These are phyloP conservation scores for Ianthella basta DNA, from an alignment of 37 sponge, comb jelly and placozoan species.

Conservation along the genomic window DNA sequence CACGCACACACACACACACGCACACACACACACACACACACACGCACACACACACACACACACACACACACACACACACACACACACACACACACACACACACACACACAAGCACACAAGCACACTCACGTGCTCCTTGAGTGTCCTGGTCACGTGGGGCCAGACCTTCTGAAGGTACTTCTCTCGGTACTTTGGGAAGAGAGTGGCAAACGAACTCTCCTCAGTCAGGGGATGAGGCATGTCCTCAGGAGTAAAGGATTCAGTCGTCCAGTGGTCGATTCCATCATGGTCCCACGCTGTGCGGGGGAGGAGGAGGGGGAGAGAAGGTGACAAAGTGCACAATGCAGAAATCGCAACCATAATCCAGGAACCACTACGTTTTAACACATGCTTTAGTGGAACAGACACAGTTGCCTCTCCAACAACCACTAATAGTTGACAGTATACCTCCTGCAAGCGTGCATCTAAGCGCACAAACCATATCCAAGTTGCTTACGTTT, in stretches of 20 bases:
- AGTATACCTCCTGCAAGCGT: no score
- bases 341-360: not conserved
- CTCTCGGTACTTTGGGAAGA: conserved; percentile 98
- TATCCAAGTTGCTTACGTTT: conserved; percentile 66
- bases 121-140: conserved; percentile 81
- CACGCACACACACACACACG: not conserved
- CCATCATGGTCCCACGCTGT: conserved; percentile 89
- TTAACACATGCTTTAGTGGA: no score
- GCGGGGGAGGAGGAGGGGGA: not conserved
- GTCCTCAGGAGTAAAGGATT: conserved; percentile 88
- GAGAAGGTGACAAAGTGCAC: not conserved
- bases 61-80: not conserved
- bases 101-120: not conserved
- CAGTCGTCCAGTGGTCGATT: conserved; percentile 95
- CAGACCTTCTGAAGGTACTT: conserved; percentile 91
- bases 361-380: no score
- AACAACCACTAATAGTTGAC: no score
- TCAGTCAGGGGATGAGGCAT: conserved; percentile 78
- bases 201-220: conserved; percentile 98
- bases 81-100: conserved; percentile 13
- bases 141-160: conserved; percentile 78
- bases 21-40: not conserved
- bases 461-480: no score
- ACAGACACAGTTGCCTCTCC: no score
- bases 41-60: not conserved